phyloP scores from a whole-genome alignment of 2,797 vertebrate genomes.

The Margarornis squamiger region DNA sequence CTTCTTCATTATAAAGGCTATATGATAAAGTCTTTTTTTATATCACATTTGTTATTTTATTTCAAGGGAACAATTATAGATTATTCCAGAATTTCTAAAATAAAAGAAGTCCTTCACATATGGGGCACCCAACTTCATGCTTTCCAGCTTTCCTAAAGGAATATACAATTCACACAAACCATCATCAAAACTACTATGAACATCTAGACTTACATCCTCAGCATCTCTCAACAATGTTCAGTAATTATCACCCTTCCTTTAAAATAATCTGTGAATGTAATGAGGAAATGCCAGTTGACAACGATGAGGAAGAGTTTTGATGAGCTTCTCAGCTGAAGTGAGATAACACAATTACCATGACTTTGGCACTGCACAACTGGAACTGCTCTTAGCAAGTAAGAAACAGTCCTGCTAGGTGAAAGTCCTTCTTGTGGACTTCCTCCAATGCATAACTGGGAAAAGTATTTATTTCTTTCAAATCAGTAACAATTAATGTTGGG shows the following conservation, averaged over 20 bases:
- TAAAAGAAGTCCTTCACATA: background rate
- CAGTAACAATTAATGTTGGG: background rate
- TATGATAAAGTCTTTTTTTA: background rate
- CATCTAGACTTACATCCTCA: background rate
- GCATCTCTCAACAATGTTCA: background rate
- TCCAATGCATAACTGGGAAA: background rate
- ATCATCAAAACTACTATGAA: background rate
- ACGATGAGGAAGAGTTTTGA: background rate
- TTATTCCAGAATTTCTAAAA: background rate
- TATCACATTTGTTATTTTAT: background rate
- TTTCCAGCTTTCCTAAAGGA: background rate
- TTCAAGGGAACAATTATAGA: background rate
- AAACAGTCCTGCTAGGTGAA: background rate
- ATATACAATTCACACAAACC: background rate
- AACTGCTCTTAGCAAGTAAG: background rate
- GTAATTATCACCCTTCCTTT: background rate
- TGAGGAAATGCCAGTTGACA: background rate
- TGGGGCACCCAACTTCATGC: background rate
- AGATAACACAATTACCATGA: background rate
- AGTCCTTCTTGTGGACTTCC: background rate
- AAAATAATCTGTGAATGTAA: background rate
- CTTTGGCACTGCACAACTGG: background rate
- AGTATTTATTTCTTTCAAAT: background rate
- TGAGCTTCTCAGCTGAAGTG: background rate
- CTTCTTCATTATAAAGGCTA: background rate